Conservation (phyloP, 2,113 vertebrate genomes). For the Dipodomys ordii region DNA sequence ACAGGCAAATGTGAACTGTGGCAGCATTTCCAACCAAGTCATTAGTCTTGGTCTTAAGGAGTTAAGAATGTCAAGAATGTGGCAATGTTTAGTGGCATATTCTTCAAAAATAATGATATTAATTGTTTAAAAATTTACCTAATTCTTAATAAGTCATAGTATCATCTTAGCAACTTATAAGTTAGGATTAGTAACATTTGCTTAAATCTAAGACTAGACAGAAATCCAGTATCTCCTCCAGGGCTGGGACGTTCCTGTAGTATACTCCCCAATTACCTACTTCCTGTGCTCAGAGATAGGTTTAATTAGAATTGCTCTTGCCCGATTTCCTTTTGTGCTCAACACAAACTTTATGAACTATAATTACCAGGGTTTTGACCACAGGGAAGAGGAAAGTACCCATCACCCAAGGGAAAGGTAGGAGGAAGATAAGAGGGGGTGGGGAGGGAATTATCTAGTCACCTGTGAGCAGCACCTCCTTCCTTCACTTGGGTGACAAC, state of each 20-base stretch:
- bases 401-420: background rate
- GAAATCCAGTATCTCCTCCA: background rate
- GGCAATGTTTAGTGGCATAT: background rate
- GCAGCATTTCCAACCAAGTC: background rate
- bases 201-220: slow-evolving; percentile 2
- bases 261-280: background rate
- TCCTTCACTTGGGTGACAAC: slow-evolving; percentile 95
- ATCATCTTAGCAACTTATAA: background rate
- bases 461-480: slow-evolving; percentile 96
- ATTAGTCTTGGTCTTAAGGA: background rate
- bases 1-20: background rate
- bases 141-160: too few species aligned
- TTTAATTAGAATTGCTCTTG: background rate
- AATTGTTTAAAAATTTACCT: too few species aligned
- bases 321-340: background rate
- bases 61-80: background rate
- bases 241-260: background rate
- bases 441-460: slow-evolving; percentile 56
- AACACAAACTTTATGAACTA: background rate
- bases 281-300: slow-evolving; percentile 62
- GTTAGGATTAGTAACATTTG: background rate
- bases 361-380: slow-evolving; percentile 1
- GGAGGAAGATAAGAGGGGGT: background rate
- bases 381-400: background rate
- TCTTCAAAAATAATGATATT: background rate